Evolutionary conservation across 92 coral and sea anemone genomes (phyloP), one percentile per base, ranked within the genome.

Genomic region (Isaurus tuberculatus): DNA sequence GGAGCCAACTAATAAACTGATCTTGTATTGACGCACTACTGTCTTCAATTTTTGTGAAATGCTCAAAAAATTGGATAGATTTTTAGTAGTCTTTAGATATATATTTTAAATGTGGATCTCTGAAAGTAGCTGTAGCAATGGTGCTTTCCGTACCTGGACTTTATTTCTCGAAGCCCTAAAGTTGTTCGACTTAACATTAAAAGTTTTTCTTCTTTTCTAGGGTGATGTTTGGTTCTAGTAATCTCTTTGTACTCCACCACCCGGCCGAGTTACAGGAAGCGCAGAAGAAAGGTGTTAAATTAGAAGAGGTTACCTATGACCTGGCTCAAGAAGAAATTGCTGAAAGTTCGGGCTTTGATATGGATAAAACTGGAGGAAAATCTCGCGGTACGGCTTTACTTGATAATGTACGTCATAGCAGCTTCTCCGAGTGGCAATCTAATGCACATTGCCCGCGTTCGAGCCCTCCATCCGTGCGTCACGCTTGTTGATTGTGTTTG

Each of bases 261-360:
- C 98, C 98, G 0, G 85, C 34, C 11, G 97, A 92, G 63, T 66
- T 88, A 29, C 90, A 75, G 65, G 65, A 86, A 61, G 90, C 92
- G 10, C 85, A 77, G 68, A 89, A 90, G 31, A 72, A 72, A 10
- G 94, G 96, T 14, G 80, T 44, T 29, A 85, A 70, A 29, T 28
- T 91, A 11, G 94, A 92, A 49, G 92, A 94, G 83, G 73, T 94
- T 53, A 92, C 93, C 28, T 94, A 83, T 55, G 98, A 94, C 73
- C 61, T 94, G 88, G 98, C 98, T 7, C 98, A 94, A 84, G 98
- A 94, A 66, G 97, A 94, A 84, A 94, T 94, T 29, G 97, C 96
- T 5, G 91, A 89, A 37, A 92, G 70, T 70, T 94, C 98, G 32
- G 98, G 98, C 7, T 94, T 94, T 73, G 88, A 92, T 70, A 92